phyloP scores from a whole-genome alignment of 2,888 invertebrate species.

The Drosophila pseudotakahashii region DNA sequence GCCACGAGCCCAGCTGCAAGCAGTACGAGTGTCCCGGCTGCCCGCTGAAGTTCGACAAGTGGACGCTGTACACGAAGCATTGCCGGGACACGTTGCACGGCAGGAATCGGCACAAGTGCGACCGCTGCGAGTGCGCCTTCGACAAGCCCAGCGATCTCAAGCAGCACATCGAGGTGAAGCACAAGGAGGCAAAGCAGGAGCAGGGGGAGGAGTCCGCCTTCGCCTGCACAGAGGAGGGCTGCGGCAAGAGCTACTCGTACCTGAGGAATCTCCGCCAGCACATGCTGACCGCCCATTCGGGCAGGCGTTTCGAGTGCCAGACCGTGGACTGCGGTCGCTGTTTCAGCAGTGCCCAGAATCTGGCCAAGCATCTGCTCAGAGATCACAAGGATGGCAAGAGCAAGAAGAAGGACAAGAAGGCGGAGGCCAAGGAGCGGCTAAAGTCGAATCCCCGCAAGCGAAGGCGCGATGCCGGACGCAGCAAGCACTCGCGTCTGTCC shows the following conservation, averaged over 20 bases:
- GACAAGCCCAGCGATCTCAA: conserved; percentile 85
- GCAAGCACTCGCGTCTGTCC: conserved; percentile 70
- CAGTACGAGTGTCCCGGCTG: conserved; percentile 85
- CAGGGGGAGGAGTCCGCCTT: conserved; percentile 43
- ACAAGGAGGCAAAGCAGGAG: conserved; percentile 56
- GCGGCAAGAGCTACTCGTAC: conserved; percentile 85
- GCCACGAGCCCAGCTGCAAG: conserved; percentile 83
- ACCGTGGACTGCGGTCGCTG: conserved; percentile 71
- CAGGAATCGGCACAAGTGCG: conserved; percentile 85
- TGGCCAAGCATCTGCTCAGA: conserved; percentile 67
- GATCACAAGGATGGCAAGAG: conserved; percentile 50
- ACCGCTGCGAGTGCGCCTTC: conserved; percentile 85
- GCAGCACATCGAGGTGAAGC: conserved; percentile 83
- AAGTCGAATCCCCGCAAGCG: conserved; percentile 54
- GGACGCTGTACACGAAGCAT: conserved; percentile 75
- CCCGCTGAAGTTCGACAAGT: conserved; percentile 74
- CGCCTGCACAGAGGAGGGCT: conserved; percentile 82
- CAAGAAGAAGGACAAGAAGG: conserved; percentile 6
- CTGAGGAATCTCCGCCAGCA: conserved; percentile 86
- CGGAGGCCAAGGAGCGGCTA: not conserved
- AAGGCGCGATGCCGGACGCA: conserved; percentile 79
- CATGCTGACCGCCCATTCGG: conserved; percentile 85
- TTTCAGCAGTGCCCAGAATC: conserved; percentile 78
- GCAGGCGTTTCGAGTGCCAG: conserved; percentile 85
- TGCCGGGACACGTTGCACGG: conserved; percentile 78